Base-by-base conservation (phyloP, 2,888 invertebrate genomes). In the Bellardia pandia region DNA sequence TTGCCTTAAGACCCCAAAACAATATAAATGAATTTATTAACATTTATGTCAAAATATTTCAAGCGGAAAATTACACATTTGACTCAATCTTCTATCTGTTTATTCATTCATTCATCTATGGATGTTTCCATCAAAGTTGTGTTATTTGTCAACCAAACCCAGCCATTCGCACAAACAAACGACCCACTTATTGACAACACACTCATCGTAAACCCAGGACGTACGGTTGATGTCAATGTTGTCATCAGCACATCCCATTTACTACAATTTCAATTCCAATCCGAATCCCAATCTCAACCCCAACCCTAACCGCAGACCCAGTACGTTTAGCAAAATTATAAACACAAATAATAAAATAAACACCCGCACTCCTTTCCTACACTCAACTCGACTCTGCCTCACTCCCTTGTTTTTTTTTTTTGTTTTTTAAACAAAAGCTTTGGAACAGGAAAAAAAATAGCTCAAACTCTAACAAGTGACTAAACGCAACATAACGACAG, bases 11-110 rank as follows among this genome's bases (percentile, higher is more conserved):
- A 82, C 33, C 74, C 74, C 84, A 79, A 30, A 60, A 77, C 30
- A 64, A 81, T 58, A 76, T 37, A 82, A 82, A 87, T 82, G 78
- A 85, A 85, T 85, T 87, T 87, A 87, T 87, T 87, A 89, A 83
- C 86, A 81, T 89, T 90, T 90, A 90, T 90, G 90, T 90, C 89
- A 90, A 92, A 91, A 90, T 89, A 92, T 92, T 92, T 91, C 91
- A 91, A 90, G 90, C 91, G 90, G 90, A 92, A 92, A 91, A 91
- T 92, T 92, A 92, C 91, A 92, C 92, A 91, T 92, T 92, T 91
- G 91, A 90, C 91, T 92, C 90, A 89, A 80, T 72, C 78, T 86
- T 86, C 71, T 62, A 75, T 78, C 80, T 76, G n/a, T 75, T 48
- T 11, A 62, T 45, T n/a, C 23, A 75, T 42, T 30, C 11, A 69